Conservation (phyloP, 2,888 invertebrate species). For the Hirtodrosophila duncani region DNA sequence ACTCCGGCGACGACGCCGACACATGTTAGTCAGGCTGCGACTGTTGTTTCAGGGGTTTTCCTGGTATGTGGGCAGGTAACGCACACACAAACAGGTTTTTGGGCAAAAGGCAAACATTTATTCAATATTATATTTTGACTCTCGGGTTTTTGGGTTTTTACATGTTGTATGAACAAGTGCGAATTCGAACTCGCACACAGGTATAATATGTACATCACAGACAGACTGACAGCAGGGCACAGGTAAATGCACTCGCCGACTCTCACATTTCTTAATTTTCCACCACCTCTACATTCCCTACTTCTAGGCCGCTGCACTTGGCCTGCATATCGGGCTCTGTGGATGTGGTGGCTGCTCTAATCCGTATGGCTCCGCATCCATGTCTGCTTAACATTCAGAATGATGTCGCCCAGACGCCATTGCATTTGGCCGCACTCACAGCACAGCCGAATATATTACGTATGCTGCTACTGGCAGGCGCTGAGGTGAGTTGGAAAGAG, state of each 20-base stretch:
- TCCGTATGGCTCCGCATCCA: constrained; percentile 87
- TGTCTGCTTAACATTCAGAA: constrained; percentile 88
- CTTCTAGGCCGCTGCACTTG: constrained; percentile 88
- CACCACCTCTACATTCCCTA: neutral
- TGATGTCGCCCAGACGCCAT: constrained; percentile 87
- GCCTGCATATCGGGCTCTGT: constrained; percentile 88
- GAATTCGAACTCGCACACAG: no score
- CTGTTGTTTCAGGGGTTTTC: constrained; percentile 63
- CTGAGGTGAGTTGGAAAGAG: constrained; percentile 77
- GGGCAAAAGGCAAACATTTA: no score
- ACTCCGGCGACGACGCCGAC: constrained; percentile 19
- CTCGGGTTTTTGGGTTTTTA: constrained; percentile 62
- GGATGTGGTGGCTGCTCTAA: constrained; percentile 86
- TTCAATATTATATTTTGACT: no score
- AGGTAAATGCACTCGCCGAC: constrained; percentile 41
- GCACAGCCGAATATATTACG: constrained; percentile 86
- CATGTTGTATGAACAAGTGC: constrained; percentile 38
- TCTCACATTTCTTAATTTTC: neutral
- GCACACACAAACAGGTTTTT: constrained; percentile 54
- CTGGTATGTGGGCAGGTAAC: constrained; percentile 48
- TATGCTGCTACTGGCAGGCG: constrained; percentile 89
- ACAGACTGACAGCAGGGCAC: no score
- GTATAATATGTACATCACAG: no score
- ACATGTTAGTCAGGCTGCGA: constrained; percentile 64
- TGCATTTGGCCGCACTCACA: constrained; percentile 92